Conservation (phyloP, 2,113 vertebrate species). For the Pipra filicauda region DNA sequence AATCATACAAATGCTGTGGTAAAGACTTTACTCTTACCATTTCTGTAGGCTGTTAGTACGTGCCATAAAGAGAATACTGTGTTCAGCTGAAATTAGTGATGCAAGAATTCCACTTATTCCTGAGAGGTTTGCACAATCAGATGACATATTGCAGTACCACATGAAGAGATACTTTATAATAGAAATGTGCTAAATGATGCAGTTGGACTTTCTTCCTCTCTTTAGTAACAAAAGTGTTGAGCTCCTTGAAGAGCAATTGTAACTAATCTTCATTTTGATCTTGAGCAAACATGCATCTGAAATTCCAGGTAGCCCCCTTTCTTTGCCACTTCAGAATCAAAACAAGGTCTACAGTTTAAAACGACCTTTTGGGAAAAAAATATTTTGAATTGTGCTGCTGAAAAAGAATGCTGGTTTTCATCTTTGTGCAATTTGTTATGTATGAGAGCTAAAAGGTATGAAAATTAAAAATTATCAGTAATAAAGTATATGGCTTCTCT, state of each 20-base stretch:
- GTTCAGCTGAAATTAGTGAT: neutral
- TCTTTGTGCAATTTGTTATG: slow-evolving; percentile 22
- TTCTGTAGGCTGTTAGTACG: neutral
- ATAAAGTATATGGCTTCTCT: neutral
- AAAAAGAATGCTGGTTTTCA: slow-evolving; percentile 15
- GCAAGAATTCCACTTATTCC: slow-evolving; percentile 1
- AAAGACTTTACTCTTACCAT: neutral
- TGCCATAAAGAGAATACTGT: neutral
- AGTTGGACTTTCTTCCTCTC: neutral
- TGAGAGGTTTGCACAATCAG: neutral
- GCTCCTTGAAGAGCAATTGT: neutral
- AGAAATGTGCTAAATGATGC: neutral
- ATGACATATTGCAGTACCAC: neutral
- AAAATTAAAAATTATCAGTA: slow-evolving; percentile 44
- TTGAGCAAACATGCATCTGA: neutral
- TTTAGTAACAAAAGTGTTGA: neutral
- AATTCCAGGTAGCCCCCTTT: slow-evolving; percentile 15
- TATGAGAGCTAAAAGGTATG: slow-evolving; percentile 2
- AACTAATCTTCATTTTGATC: slow-evolving; percentile 14
- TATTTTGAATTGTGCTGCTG: neutral
- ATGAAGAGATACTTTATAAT: neutral
- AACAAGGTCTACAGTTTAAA: slow-evolving; percentile 9
- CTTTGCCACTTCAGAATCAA: slow-evolving; percentile 5
- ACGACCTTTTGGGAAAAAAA: neutral
- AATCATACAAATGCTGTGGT: neutral